Base-by-base conservation (phyloP, 2,113 vertebrate genomes). In the Taxidea taxus region DNA sequence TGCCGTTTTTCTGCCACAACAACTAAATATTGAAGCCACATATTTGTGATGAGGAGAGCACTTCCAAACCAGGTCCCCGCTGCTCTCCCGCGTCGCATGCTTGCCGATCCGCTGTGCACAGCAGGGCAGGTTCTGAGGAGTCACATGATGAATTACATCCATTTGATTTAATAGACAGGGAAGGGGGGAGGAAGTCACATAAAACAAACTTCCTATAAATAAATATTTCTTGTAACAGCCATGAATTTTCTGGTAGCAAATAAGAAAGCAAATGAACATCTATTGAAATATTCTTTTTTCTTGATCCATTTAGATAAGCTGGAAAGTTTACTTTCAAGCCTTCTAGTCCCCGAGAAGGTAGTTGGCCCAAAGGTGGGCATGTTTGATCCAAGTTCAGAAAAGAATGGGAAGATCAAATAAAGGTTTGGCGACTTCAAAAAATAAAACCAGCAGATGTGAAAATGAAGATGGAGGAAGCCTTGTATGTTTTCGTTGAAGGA, bases 21-120 rank as follows among this genome's bases (percentile, higher is more conserved):
- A 98, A 98, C 98, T 98, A 97, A 98, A 98, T 98, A 98, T 98
- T 98, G 98, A 98, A 98, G 97, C 96, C 94, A 97, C 97, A 94
- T 98, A 97, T 97, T 97, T 97, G 97, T 96, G 98, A 97, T 60
- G 96, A 96, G 85, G 88, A 93, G 91, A 92, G 91, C 68, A 91
- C n/a, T 96, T 95, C 84, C 95, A 91, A 95, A 58, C 81, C 92
- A 29, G 31, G 47, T 75, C 49, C 90, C 94, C 39, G 90, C 90
- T 94, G 97, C 84, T 97, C 90, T 21, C 64, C 42, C 86, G 20
- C 6, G 11, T 42, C 2, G 49, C 0, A 0, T 18, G 29, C 60
- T 54, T 49, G 2, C 62, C 3, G 39, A 37, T 20, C 75, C 85
- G 95, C 16, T 0, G 18, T 1, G 16, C 1, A 83, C 82, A 37